A percentile compares a stretch with the other conserved stretches of the same genome.
These are phyloP conservation scores for Beris chalybata DNA, from an alignment of 2,888 invertebrate species.

Conservation along the genomic window DNA sequence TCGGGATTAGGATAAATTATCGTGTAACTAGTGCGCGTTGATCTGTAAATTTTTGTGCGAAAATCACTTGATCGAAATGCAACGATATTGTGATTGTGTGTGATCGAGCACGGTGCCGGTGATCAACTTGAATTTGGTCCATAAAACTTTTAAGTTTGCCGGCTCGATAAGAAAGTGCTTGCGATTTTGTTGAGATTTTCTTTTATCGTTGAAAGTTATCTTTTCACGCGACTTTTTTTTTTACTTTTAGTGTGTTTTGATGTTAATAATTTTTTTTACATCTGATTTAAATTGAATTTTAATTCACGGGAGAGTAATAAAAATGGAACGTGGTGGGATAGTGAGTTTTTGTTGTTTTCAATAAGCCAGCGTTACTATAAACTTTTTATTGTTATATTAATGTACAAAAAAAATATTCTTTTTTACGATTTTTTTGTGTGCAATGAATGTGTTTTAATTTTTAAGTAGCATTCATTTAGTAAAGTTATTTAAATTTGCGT, in stretches of 20 bases:
- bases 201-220: background rate
- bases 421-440: constrained; percentile 9
- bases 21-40: background rate
- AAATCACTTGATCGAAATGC: constrained; percentile 9
- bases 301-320: no score
- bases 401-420: background rate
- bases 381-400: no score
- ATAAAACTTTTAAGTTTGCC: no score
- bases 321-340: no score
- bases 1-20: constrained; percentile 1
- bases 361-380: no score
- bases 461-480: constrained; percentile 10
- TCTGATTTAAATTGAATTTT: no score
- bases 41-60: constrained; percentile 5
- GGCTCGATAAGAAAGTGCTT: no score
- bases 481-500: constrained; percentile 2
- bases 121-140: constrained; percentile 1
- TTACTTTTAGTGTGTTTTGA: no score
- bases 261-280: no score
- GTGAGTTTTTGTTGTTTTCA: no score
- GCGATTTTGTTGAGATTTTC: no score
- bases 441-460: constrained; percentile 13
- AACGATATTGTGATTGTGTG: constrained; percentile 11
- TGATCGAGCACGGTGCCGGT: constrained; percentile 2
- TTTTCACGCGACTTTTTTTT: background rate